Conservation (phyloP, 2,888 invertebrate species). For the Papilio demoleus region DNA sequence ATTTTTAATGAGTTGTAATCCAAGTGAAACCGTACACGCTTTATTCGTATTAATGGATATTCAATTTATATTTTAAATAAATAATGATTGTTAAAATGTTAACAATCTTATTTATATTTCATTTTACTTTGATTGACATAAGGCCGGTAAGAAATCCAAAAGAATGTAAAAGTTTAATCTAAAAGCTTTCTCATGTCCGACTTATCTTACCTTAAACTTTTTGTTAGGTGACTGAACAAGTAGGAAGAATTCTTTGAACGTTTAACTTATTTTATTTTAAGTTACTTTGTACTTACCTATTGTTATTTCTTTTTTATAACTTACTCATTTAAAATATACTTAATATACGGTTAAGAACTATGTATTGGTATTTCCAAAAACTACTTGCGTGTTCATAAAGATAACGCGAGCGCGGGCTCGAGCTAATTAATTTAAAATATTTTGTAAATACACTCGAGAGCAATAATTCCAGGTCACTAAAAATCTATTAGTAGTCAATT, state of each 20-base stretch:
- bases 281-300: neutral
- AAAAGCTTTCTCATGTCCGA: constrained; percentile 39
- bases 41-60: neutral
- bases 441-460: too few species aligned
- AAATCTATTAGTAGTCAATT: too few species aligned
- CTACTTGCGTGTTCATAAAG: too few species aligned
- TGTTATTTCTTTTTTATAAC: neutral
- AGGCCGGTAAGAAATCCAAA: constrained; percentile 14
- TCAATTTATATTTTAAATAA: neutral
- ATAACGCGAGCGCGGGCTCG: too few species aligned
- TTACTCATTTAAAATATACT: too few species aligned
- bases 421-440: too few species aligned
- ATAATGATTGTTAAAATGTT: too few species aligned
- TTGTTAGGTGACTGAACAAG: constrained; percentile 28
- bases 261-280: constrained; percentile 26
- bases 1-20: too few species aligned
- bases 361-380: too few species aligned
- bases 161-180: constrained; percentile 25
- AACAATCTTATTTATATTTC: neutral
- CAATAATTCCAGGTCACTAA: too few species aligned
- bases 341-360: too few species aligned
- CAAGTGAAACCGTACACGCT: neutral
- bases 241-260: constrained; percentile 19
- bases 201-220: constrained; percentile 39
- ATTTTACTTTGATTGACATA: neutral